Conservation (phyloP, 2,888 invertebrate genomes). For the Drosophila nigricruria region DNA sequence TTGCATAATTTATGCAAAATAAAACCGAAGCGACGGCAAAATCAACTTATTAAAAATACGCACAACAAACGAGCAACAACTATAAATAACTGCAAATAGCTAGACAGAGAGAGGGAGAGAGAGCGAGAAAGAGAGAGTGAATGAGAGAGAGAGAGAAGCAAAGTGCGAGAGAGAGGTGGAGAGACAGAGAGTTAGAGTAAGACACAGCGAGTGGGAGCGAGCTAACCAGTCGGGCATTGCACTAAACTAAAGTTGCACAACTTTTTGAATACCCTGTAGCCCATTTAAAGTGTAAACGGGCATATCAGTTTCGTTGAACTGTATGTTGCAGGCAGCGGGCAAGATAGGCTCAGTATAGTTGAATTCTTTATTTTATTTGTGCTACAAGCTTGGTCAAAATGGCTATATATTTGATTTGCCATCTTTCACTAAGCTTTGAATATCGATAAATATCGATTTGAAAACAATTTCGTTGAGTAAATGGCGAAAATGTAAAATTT, state of each 20-base stretch:
- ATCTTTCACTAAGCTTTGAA: not conserved
- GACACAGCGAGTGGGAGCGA: constrained; percentile 1
- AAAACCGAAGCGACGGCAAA: constrained; percentile 66
- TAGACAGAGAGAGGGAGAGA: not conserved
- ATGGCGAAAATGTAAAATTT: no score
- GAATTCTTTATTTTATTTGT: no score
- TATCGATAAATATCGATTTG: not conserved
- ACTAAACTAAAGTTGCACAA: constrained; percentile 34
- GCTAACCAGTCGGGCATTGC: not conserved
- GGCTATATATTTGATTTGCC: not conserved
- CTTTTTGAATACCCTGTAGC: constrained; percentile 23
- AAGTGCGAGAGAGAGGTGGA: not conserved
- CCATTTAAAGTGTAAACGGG: not conserved
- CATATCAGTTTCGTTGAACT: not conserved
- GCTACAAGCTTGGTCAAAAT: not conserved
- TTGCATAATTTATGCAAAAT: constrained; percentile 78
- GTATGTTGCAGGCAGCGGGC: not conserved
- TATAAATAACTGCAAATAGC: constrained; percentile 63
- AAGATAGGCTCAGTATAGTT: no score
- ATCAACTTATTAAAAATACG: constrained; percentile 75
- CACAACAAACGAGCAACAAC: constrained; percentile 64
- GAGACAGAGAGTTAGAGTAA: not conserved
- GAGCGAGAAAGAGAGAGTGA: not conserved
- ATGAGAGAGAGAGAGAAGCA: not conserved
- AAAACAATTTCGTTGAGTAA: no score